Base-by-base conservation (phyloP, 2,797 vertebrate genomes). In the Parotocinclus haroldoi region DNA sequence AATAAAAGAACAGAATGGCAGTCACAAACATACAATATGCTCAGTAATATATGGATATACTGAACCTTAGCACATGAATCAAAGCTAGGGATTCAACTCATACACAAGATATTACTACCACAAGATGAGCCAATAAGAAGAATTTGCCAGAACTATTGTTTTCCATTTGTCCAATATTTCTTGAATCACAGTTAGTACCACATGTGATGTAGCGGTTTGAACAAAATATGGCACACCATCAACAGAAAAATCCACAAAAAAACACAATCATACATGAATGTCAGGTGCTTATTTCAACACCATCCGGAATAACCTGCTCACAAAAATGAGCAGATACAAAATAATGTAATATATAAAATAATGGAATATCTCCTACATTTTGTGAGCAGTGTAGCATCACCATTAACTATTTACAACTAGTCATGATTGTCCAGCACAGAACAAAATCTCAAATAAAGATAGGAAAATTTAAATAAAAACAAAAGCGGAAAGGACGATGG, bases 1-100 rank as follows among this genome's bases (percentile, higher is more conserved):
- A 45, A 66, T 58, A 72, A 64, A 68, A 63, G 50, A 57, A 60
- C 16, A 27, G 16, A 50, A 36, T 13, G 40, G 57, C 11, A 52
- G 27, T 51, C 12, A 13, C 16, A 19, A 37, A 7, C 10, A 50
- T 16, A 13, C 45, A 63, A 56, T 56, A 57, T 51, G 17, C 38
- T n/a, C 37, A 19, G 16, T 16, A 39, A 48, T 48, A 49, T 57
- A 49, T 13, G 52, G 19, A 55, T 56, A 9, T 49, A 57, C 16
- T 18, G 51, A 55, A 13, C 51, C 27, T 48, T 42, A 19, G 18
- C 9, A 18, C 39, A 11, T 12, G 13, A 19, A 61, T 49, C 44
- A 48, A 62, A 52, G 17, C 55, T 9, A 39, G 55, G 55, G 45
- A 65, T 46, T 65, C 56, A 13, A 27, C 57, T 37, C 17, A 53